Evolutionary conservation across 2,797 vertebrate genomes (phyloP).

Genomic region (Crenuchus spilurus): DNA sequence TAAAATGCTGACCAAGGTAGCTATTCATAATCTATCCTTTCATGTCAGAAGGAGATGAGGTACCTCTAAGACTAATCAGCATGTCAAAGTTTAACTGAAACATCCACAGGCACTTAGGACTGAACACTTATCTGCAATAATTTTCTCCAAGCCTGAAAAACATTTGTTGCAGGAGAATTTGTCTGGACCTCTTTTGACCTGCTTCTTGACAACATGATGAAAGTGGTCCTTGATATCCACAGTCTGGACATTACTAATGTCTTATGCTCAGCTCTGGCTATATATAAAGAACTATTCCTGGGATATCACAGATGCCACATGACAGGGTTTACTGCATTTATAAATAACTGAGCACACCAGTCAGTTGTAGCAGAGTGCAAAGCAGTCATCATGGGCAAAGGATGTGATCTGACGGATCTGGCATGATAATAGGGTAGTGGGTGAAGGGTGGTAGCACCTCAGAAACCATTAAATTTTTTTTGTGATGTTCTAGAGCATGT

Average conservation of each 20-base stretch:
- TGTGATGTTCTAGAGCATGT: too few relatives aligned
- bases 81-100: not conserved
- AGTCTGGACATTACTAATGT: constrained; percentile 72
- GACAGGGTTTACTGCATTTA: too few relatives aligned
- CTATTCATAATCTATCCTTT: not conserved
- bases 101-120: not conserved
- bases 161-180: not conserved
- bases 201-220: constrained; percentile 65
- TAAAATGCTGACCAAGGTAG: not conserved
- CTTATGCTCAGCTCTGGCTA: too few relatives aligned
- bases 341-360: too few relatives aligned
- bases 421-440: too few relatives aligned
- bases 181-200: constrained; percentile 62
- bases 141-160: not conserved
- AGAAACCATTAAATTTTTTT: too few relatives aligned
- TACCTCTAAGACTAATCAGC: constrained; percentile 1
- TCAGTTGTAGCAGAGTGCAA: too few relatives aligned
- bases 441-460: too few relatives aligned
- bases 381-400: too few relatives aligned
- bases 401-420: too few relatives aligned
- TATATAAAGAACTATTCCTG: too few relatives aligned
- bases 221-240: constrained; percentile 71
- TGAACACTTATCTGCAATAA: not conserved
- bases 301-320: too few relatives aligned
- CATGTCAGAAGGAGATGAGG: constrained; percentile 6